Percentiles rank a stretch among this genome's conserved stretches.
These are phyloP conservation scores for Siniperca knerii DNA, from an alignment of 2,113 vertebrate species.

Conservation along the genomic window DNA sequence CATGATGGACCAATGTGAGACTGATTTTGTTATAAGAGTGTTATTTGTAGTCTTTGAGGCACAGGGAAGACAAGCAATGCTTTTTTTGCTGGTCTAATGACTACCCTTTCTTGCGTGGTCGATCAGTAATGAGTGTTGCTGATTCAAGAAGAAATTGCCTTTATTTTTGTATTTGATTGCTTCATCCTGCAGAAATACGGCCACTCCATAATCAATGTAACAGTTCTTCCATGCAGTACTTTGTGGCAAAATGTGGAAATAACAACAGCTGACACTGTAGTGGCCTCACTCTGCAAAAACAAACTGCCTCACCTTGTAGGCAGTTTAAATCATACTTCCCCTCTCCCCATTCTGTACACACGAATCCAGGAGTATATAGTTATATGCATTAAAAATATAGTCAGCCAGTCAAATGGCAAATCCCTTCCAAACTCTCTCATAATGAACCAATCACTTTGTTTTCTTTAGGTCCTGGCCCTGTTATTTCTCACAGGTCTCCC, in stretches of 20 bases:
- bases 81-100: conserved; percentile 20
- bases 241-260: background rate
- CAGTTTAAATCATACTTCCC: background rate
- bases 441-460: conserved; percentile 31
- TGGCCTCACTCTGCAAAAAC: background rate
- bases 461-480: conserved; percentile 18
- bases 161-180: conserved; percentile 8
- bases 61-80: background rate
- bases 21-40: conserved; percentile 1
- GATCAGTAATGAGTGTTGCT: background rate
- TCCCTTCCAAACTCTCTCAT: background rate
- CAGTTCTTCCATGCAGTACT: background rate
- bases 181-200: conserved; percentile 17
- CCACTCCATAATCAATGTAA: conserved; percentile 1
- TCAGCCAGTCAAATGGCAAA: conserved; percentile 6
- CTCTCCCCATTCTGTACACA: conserved; percentile 1
- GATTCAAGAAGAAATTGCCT: background rate
- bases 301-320: background rate
- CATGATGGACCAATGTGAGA: conserved; percentile 16
- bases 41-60: conserved; percentile 21
- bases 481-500: conserved; percentile 33
- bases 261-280: background rate
- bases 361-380: background rate
- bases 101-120: background rate
- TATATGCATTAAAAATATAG: background rate